Percentiles rank a stretch among this genome's conserved stretches.
These are phyloP conservation scores for Drosophila antonietae DNA, from an alignment of 2,888 invertebrate species.

Conservation along the genomic window DNA sequence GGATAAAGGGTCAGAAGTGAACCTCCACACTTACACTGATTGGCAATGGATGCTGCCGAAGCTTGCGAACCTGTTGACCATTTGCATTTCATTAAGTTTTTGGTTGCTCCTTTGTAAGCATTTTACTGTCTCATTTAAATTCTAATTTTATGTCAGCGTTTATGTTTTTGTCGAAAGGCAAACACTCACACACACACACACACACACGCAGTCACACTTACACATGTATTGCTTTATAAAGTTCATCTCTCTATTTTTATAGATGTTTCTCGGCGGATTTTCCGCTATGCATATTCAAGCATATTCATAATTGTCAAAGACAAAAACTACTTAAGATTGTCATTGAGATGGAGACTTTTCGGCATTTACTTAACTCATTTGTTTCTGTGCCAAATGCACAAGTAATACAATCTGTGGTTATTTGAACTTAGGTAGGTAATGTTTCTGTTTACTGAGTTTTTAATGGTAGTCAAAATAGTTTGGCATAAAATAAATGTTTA, in stretches of 20 bases:
- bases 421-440: constrained; percentile 11
- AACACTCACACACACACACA: constrained; percentile 24
- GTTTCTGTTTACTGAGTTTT: background rate
- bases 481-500: background rate
- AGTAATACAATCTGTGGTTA: constrained; percentile 29
- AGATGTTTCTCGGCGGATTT: constrained; percentile 47
- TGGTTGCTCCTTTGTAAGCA: constrained; percentile 38
- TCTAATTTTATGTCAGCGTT: constrained; percentile 79
- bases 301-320: constrained; percentile 58
- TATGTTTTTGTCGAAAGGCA: constrained; percentile 73
- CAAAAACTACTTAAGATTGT: constrained; percentile 29
- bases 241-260: constrained; percentile 50
- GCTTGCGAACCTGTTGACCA: constrained; percentile 80
- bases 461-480: background rate
- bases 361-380: constrained; percentile 11
- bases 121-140: constrained; percentile 75
- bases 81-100: constrained; percentile 81
- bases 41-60: constrained; percentile 58
- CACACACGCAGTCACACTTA: constrained; percentile 23
- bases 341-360: constrained; percentile 19
- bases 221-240: constrained; percentile 23
- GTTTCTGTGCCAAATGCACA: constrained; percentile 35
- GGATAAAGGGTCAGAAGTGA: constrained; percentile 3
- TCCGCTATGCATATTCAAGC: constrained; percentile 53
- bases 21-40: constrained; percentile 69